Evolutionary conservation across 2,113 vertebrate species (phyloP).

Genomic region (Alouatta palliata): DNA sequence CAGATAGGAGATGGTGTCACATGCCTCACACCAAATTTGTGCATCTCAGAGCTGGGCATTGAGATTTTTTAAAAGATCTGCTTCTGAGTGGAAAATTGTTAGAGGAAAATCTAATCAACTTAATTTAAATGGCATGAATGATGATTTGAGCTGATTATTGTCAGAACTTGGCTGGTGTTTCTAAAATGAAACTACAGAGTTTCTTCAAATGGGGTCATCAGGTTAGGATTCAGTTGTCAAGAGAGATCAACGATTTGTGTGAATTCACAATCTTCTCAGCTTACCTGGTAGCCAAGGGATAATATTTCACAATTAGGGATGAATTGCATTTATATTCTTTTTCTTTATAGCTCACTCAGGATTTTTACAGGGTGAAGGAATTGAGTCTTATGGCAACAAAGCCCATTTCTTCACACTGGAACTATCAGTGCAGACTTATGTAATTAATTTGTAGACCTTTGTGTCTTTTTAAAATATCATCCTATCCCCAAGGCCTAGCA

Average conservation of each 20-base stretch:
- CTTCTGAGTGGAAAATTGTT: background rate
- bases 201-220: constrained; percentile 19
- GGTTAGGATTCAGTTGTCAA: background rate
- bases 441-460: constrained; percentile 36
- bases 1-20: background rate
- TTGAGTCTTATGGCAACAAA: background rate
- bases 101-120: background rate
- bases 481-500: background rate
- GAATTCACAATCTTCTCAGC: background rate
- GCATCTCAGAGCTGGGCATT: background rate
- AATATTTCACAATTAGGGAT: background rate
- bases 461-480: background rate
- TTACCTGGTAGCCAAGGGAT: constrained; percentile 28
- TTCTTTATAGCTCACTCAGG: background rate
- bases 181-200: background rate
- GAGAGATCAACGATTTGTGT: background rate
- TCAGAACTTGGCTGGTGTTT: background rate
- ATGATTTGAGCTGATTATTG: no score
- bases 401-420: background rate
- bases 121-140: background rate
- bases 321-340: background rate
- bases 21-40: constrained; percentile 17
- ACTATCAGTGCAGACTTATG: background rate
- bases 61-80: background rate
- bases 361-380: constrained; percentile 31